These are phyloP conservation scores for Ceyx cyanopectus DNA, from an alignment of 2,113 vertebrate species.

Conservation along the genomic window DNA sequence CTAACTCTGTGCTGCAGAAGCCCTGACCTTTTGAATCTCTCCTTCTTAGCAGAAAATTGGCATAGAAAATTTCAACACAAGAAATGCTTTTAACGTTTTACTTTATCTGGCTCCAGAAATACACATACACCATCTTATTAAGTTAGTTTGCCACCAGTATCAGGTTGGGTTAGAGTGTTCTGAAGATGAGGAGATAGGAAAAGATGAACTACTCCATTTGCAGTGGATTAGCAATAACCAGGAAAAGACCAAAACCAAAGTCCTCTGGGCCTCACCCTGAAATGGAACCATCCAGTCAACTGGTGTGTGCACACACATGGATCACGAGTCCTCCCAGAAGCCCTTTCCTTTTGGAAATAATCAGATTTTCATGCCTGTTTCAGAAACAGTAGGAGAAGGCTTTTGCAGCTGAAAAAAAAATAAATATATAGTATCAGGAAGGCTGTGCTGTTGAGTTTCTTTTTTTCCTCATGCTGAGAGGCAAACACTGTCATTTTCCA, in stretches of 20 bases:
- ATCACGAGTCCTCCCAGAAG: background rate
- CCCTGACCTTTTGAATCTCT: slow-evolving; percentile 76
- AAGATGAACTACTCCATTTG: slow-evolving; percentile 60
- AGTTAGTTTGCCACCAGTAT: slow-evolving; percentile 64
- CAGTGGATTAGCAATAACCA: slow-evolving; percentile 22
- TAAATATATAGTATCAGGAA: too few relatives aligned
- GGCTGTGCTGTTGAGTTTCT: background rate
- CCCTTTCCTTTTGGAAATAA: slow-evolving; percentile 1
- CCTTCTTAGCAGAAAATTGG: slow-evolving; percentile 77
- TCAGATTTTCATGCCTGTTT: slow-evolving; percentile 1
- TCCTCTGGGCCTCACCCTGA: slow-evolving; percentile 42
- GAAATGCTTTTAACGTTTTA: slow-evolving; percentile 71
- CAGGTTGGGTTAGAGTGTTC: slow-evolving; percentile 57
- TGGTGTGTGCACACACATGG: background rate
- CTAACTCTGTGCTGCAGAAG: slow-evolving; percentile 70
- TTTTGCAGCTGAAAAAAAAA: background rate
- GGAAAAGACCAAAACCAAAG: slow-evolving; percentile 17
- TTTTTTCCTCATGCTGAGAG: background rate
- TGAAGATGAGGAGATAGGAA: slow-evolving; percentile 61
- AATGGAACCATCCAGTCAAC: background rate
- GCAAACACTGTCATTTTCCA: background rate
- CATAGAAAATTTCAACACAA: slow-evolving; percentile 77
- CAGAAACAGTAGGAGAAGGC: background rate
- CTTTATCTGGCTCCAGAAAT: slow-evolving; percentile 76
- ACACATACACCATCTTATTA: slow-evolving; percentile 64